Evolutionary conservation across 2,113 vertebrate species (phyloP), one percentile per base, ranked within the genome.

Genomic region (Aspidoscelis tigris): DNA sequence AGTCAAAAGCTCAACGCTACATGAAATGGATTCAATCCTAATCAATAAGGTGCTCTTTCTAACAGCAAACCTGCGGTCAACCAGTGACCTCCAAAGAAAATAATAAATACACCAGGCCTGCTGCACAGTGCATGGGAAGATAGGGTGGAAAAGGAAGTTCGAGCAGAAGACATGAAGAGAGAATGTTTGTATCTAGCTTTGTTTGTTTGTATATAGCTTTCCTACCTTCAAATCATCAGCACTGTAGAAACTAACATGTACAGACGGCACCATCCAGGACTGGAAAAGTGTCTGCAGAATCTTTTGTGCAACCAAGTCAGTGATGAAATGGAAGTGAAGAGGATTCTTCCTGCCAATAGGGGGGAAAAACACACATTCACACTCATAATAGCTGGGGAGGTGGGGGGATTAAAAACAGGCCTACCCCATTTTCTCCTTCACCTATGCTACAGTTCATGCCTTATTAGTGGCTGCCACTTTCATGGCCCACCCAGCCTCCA

Each of bases 301-400:
- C 70, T 94, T 97, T 73, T 96, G 95, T 90, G 98, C 98, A 84
- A 99, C 96, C 0, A 95, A 94, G 76, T 99, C 98, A 0, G 98
- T 98, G 96, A 99, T 98, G 95, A 99, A 96, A 81, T 99, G 98
- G 73, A 99, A 98, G 85, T 99, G 98, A 55, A 99, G 96, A 0
- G 98, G 98, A 39, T 99, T 99, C 86, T 96, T 98, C 97, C 98
- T 99, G 90, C 7, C 83, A 78, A 84, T 22, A 47, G 70, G 69
- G 88, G 90, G 33, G 33, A 33, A 33, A 33, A 33, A 47, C 0
- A 11, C 72, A 33, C 87, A 21, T 41, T 8, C 39, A 89, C 22
- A 70, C 50, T 93, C 73, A 91, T 14, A 66, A 55, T n/a, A 58
- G 50, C 3, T 1, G 22, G 41, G 10, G 33, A 33, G 33, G 33